These are phyloP conservation scores for Pteruthius melanotis DNA, from an alignment of 2,113 vertebrate species.

Conservation along the genomic window DNA sequence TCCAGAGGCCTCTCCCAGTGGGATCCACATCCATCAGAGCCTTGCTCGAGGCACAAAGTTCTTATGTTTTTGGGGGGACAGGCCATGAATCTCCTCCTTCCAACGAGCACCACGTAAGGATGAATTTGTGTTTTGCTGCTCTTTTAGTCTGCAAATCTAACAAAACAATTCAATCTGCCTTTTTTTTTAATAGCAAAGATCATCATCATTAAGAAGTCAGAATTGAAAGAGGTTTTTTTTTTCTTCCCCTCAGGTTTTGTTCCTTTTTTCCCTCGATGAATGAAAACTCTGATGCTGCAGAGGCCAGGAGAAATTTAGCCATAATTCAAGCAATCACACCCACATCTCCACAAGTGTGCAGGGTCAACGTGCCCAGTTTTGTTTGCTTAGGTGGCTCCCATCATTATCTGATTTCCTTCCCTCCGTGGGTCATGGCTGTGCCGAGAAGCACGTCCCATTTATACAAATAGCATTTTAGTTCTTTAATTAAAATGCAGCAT, in stretches of 20 bases:
- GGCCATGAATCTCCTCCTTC: not conserved
- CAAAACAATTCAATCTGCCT: not conserved
- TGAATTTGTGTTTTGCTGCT: not conserved
- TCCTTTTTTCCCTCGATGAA: not conserved
- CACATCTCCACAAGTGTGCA: not conserved
- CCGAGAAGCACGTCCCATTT: not conserved
- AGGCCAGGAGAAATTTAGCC: not conserved
- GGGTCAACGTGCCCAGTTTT: not conserved
- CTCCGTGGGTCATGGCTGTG: not conserved
- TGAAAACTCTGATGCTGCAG: not conserved
- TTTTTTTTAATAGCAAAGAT: not conserved
- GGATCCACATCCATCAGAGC: not conserved
- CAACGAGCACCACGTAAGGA: not conserved
- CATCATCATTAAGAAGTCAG: not conserved
- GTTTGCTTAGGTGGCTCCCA: not conserved
- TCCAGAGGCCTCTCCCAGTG: rapidly evolving
- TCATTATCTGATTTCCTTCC: not conserved
- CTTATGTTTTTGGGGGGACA: rapidly evolving
- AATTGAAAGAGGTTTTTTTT: not conserved
- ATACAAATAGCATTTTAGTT: not conserved
- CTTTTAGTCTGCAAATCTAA: not conserved
- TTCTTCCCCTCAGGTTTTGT: not conserved
- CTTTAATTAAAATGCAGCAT: conserved; percentile 48
- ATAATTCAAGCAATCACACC: not conserved
- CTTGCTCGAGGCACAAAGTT: not conserved